Conservation (phyloP, 2,888 invertebrate genomes). For the Ypsolopha scabrella region DNA sequence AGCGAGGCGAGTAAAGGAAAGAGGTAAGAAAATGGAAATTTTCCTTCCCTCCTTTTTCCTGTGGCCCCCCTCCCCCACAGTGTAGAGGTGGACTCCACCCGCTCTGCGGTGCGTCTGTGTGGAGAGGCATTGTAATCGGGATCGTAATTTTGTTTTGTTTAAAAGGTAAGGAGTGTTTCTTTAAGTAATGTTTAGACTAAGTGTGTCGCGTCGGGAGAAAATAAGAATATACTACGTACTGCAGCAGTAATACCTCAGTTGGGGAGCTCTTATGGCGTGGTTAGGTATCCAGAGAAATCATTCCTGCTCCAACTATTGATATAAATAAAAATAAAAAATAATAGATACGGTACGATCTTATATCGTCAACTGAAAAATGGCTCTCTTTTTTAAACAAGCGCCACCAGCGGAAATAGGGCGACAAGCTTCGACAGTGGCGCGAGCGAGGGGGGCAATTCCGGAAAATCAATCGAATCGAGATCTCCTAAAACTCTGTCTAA, state of each 20-base stretch:
- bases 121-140: slow-evolving; percentile 15
- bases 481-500: no score
- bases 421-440: no score
- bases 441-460: no score
- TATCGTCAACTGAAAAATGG: no score
- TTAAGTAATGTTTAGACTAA: neutral
- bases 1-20: slow-evolving; percentile 38
- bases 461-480: no score
- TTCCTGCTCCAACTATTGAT: no score
- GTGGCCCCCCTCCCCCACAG: slow-evolving; percentile 39
- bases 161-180: neutral
- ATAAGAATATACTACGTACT: neutral
- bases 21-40: slow-evolving; percentile 70
- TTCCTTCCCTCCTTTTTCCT: slow-evolving; percentile 70
- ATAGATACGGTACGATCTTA: no score
- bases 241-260: neutral
- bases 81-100: slow-evolving; percentile 45
- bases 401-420: no score
- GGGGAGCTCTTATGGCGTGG: neutral
- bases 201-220: neutral
- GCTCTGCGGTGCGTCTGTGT: slow-evolving; percentile 16
- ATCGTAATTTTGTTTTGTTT: slow-evolving; percentile 16
- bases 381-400: no score
- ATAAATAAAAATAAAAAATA: no score
- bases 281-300: neutral